These are phyloP conservation scores for Limenitis camilla DNA, from an alignment of 2,888 invertebrate species.

Conservation along the genomic window DNA sequence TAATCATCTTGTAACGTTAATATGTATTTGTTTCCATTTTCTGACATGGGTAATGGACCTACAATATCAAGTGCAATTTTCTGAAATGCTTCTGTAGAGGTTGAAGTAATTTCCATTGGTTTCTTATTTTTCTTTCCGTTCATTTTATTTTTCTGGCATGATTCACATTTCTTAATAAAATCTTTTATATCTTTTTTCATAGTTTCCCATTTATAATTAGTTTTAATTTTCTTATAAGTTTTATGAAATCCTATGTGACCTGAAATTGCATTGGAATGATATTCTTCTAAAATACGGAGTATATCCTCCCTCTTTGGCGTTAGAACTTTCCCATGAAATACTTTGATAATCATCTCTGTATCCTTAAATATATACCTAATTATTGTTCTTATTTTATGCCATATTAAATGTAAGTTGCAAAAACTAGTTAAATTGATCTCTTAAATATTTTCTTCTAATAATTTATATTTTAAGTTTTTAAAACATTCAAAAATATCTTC, in stretches of 20 bases:
- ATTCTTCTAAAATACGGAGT: conserved; percentile 18
- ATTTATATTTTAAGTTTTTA: conserved; percentile 13
- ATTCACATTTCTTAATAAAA: conserved; percentile 31
- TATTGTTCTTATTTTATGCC: no score
- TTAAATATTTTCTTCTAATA: conserved; percentile 13
- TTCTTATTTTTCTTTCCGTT: conserved; percentile 18
- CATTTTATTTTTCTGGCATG: conserved; percentile 30
- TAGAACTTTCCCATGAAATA: conserved; percentile 15
- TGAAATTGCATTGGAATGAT: no score
- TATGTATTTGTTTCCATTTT: no score
- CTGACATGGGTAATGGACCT: conserved; percentile 30
- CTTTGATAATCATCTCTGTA: conserved; percentile 14
- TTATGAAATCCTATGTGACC: conserved; percentile 24
- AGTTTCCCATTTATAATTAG: not conserved
- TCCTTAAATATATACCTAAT: conserved; percentile 23
- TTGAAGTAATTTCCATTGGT: conserved; percentile 38
- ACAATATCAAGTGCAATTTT: conserved; percentile 32
- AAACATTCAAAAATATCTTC: conserved; percentile 25
- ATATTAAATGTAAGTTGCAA: no score
- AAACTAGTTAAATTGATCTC: conserved; percentile 13
- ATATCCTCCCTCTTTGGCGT: conserved; percentile 21
- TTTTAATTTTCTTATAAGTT: conserved; percentile 28
- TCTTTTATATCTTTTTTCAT: conserved; percentile 30
- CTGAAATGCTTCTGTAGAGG: conserved; percentile 32
- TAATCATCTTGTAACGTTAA: no score